Conservation (phyloP, 2,113 vertebrate genomes). For the Pithys albifrons region DNA sequence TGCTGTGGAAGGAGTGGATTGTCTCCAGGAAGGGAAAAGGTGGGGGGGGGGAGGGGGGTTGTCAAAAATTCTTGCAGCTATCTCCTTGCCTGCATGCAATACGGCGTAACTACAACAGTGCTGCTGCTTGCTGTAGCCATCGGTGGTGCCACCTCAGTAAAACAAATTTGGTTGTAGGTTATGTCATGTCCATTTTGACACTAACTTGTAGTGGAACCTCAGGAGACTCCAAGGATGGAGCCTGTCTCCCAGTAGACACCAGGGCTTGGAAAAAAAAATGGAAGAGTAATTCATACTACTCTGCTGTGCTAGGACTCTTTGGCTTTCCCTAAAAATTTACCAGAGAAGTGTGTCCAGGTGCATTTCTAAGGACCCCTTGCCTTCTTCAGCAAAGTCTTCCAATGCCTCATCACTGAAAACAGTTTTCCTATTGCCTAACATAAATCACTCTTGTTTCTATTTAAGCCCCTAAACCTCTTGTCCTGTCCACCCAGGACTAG, state of each 20-base stretch:
- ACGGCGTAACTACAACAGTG: neutral
- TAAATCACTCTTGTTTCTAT: neutral
- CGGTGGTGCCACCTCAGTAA: neutral
- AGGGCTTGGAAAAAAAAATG: neutral
- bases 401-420: neutral
- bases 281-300: neutral
- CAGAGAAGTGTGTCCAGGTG: neutral
- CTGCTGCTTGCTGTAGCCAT: neutral
- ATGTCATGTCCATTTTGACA: neutral
- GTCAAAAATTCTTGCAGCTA: neutral
- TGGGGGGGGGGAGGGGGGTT: rapidly evolving
- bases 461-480: neutral
- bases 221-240: neutral
- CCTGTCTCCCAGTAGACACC: neutral
- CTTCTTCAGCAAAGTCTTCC: neutral
- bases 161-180: neutral
- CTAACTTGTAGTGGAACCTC: neutral
- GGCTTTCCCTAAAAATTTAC: neutral
- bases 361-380: neutral
- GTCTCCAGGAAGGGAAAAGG: neutral
- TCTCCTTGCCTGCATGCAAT: neutral
- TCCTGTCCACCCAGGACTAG: neutral
- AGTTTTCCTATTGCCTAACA: neutral
- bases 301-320: neutral
- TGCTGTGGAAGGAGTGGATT: neutral